Evolutionary conservation across 2,888 invertebrate species (phyloP), one percentile per base, ranked within the genome.

Genomic region (Coecobrya sp.): DNA sequence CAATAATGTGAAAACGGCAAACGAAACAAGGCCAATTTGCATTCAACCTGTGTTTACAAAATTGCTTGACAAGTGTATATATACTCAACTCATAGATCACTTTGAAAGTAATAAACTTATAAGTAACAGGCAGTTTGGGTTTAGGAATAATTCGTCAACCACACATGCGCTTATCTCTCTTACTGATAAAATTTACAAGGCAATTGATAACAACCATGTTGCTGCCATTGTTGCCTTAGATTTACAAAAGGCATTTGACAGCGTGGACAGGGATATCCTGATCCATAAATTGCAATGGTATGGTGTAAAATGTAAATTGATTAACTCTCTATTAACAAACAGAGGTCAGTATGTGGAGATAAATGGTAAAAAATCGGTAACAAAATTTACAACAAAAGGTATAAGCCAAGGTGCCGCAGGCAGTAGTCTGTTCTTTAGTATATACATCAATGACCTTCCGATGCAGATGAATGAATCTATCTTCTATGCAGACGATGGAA

Each of bases 201-300:
- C 5, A 13, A 52, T 52, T 13, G 16, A 13, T 8, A 52, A 52
- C 10, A 16, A 52, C 2, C 2, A 13, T 13, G 16, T 52, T 52
- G 5, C 8, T 16, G 2, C 16, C 16, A 2, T 52, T 13, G 16
- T 52, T 13, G 52, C 52, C 8, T 16, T 52, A 13, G 52, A 52
- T 13, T 16, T 52, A 52, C 52, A 52, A 13, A 52, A 52, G 13
- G 52, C 52, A 13, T 52, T 52, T 13, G 52, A 52, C 16, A 52
- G 86, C 13, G 79, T 86, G 81, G 86, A 91, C 19, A 91, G 22
- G 11, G 81, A 45, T 22, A 86, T 86, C 27, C 86, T 90, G 25
- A 30, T 16, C 16, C n/a, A 79, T 22, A 42, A 13, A 16, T 79
- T 36, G n/a, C n/a, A 22, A 13, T 49, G 10, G 19, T 27, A 19